A percentile compares a stretch with the other conserved stretches of the same genome.
Evolutionary conservation across 2,888 invertebrate species (phyloP).

Genomic region (Chrysopilus asiliformis): DNA sequence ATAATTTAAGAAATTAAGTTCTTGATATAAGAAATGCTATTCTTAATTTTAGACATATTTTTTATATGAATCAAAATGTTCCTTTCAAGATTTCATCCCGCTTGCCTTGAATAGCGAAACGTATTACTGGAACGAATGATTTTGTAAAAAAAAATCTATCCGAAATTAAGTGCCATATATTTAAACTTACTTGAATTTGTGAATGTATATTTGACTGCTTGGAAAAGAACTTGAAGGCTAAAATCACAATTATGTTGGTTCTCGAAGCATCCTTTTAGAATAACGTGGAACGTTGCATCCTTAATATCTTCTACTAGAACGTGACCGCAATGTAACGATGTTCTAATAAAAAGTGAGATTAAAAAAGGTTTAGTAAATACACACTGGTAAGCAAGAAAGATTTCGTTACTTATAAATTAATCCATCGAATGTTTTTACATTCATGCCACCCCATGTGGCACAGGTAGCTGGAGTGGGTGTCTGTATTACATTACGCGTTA

Average conservation of each 20-base stretch:
- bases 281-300: constrained; percentile 57
- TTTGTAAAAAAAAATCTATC: too few species aligned
- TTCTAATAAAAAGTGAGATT: constrained; percentile 43
- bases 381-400: constrained; percentile 4
- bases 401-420: constrained; percentile 48
- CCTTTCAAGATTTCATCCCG: too few species aligned
- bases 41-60: too few species aligned
- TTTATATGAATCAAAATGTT: too few species aligned
- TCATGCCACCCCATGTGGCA: constrained; percentile 65
- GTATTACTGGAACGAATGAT: too few species aligned
- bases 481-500: constrained; percentile 8
- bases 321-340: constrained; percentile 64
- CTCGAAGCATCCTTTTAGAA: constrained; percentile 46
- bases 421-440: constrained; percentile 78
- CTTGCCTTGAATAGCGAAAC: too few species aligned
- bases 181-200: constrained; percentile 38
- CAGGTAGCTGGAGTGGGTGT: constrained; percentile 55
- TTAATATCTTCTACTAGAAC: constrained; percentile 54
- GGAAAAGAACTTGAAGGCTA: constrained; percentile 41
- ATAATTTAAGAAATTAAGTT: too few species aligned
- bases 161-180: too few species aligned
- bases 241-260: too few species aligned
- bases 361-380: constrained; percentile 2
- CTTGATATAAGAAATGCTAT: too few species aligned
- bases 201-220: constrained; percentile 53